These are phyloP conservation scores for Atrichornis clamosus DNA, from an alignment of 2,113 vertebrate species.

Conservation along the genomic window DNA sequence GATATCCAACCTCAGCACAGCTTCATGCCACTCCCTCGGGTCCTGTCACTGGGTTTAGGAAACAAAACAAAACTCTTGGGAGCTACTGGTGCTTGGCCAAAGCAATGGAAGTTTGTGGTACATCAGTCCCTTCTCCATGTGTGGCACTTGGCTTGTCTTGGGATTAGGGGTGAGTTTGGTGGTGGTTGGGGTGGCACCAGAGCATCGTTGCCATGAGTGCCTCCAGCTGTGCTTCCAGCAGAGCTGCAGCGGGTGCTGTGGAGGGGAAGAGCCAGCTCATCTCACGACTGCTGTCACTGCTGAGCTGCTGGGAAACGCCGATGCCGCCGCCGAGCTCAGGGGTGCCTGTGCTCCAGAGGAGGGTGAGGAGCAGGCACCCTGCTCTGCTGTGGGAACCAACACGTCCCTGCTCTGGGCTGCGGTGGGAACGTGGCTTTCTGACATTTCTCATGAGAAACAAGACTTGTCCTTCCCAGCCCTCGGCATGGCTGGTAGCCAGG, in stretches of 20 bases:
- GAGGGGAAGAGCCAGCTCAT: background rate
- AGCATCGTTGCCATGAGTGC: fast-evolving
- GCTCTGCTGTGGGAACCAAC: background rate
- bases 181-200: background rate
- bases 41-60: background rate
- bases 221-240: background rate
- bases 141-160: fast-evolving
- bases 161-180: background rate
- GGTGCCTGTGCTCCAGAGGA: background rate
- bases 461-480: background rate
- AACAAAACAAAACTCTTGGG: background rate
- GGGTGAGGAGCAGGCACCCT: background rate
- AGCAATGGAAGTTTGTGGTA: background rate
- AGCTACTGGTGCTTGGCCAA: background rate
- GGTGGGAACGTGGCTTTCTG: background rate
- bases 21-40: background rate
- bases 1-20: fast-evolving
- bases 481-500: background rate
- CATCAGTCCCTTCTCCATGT: background rate
- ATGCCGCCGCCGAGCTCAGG: background rate
- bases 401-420: fast-evolving
- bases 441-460: background rate
- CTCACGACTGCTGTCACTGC: background rate
- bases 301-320: fast-evolving
- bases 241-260: background rate